Evolutionary conservation across 2,113 vertebrate genomes (phyloP), one percentile per base, ranked within the genome.

Genomic region (Strigops habroptila): DNA sequence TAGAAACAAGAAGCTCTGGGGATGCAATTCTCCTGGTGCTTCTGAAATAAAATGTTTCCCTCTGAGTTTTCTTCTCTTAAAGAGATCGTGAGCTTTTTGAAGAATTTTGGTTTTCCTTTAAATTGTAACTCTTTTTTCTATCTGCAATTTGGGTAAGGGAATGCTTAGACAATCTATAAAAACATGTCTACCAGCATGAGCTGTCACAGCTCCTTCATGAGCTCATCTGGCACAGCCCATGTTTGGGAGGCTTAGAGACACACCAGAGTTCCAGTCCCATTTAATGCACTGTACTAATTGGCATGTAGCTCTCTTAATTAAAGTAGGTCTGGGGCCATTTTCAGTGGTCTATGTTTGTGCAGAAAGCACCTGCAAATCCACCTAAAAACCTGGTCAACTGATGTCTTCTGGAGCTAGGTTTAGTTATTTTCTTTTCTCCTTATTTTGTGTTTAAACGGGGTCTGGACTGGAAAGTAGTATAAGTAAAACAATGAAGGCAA

Each of bases 301-400:
- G 14, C 55, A 67, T 48, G 37, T 59, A 79, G 19, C 19, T 94
- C 65, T 92, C 90, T 76, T 92, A 95, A 92, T 93, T 91, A 76
- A 81, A 87, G 30, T 44, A 39, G 59, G 6, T 87, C 44, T 81
- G 37, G 31, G 35, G 49, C 27, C 51, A 67, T 75, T 83, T 88
- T 55, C 68, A 21, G 39, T 28, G 18, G 31, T 70, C 43, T 5
- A 14, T 27, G 21, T 82, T 12, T 68, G 46, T 37, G 14, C 57
- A 64, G 37, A 57, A 76, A 92, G 9, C 16, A 43, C 14, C 35
- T 76, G 41, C 44, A 93, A 91, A 70, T 30, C 16, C 53, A 73
- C 30, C 18, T 82, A 52, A 63, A 76, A 86, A 57, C 18, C 31
- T 43, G 6, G 18, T 80, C 16, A 62, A 35, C 7, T 35, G 18